Conservation (phyloP, 2,888 invertebrate genomes). For the Erynnis tages region DNA sequence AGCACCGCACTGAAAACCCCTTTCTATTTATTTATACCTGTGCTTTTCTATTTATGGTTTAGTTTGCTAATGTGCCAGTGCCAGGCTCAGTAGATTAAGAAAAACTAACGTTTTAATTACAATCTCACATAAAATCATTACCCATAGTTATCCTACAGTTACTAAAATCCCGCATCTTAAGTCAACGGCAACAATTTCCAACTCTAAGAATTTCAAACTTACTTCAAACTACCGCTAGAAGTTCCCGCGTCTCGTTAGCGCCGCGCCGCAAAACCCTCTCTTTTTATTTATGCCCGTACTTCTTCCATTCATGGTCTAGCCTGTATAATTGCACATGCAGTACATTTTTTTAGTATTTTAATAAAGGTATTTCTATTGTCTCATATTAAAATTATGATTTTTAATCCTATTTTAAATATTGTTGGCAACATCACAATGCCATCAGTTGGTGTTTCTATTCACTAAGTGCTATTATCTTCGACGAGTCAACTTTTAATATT, state of each 20-base stretch:
- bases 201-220: slow-evolving; percentile 64
- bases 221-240: slow-evolving; percentile 51
- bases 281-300: slow-evolving; percentile 71
- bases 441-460: too few species aligned
- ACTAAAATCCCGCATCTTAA: slow-evolving; percentile 48
- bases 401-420: too few species aligned
- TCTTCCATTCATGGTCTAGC: slow-evolving; percentile 61
- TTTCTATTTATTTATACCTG: too few species aligned
- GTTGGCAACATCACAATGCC: too few species aligned
- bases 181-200: slow-evolving; percentile 41
- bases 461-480: too few species aligned
- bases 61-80: too few species aligned
- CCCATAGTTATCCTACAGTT: slow-evolving; percentile 41
- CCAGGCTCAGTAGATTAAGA: too few species aligned
- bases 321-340: slow-evolving; percentile 3
- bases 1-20: too few species aligned
- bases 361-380: background rate
- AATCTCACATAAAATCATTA: background rate
- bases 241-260: slow-evolving; percentile 70
- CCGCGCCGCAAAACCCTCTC: slow-evolving; percentile 64
- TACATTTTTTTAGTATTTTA: background rate
- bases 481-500: too few species aligned
- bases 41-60: too few species aligned
- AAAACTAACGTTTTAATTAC: too few species aligned
- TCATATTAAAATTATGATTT: too few species aligned